Evolutionary conservation across 2,888 invertebrate species (phyloP).

Genomic region (Laothoe populi): DNA sequence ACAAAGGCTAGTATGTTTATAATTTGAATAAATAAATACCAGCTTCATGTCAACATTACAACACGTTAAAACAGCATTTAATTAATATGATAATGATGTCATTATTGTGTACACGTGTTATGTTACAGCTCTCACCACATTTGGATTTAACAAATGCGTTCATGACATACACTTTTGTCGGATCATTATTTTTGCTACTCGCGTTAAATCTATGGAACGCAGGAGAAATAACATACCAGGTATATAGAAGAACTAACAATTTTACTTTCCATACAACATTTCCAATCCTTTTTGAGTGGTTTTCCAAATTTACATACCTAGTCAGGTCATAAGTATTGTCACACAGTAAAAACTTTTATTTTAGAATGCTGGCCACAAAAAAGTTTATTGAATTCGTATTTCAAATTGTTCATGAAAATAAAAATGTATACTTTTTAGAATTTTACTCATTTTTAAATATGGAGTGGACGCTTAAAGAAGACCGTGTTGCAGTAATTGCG

Average conservation of each 20-base stretch:
- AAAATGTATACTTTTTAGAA: too few relatives aligned
- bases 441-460: too few relatives aligned
- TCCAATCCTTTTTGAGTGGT: too few relatives aligned
- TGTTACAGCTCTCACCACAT: constrained; percentile 64
- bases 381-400: too few relatives aligned
- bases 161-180: constrained; percentile 75
- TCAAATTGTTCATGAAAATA: too few relatives aligned
- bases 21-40: neutral
- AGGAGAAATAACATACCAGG: constrained; percentile 75
- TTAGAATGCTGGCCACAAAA: too few relatives aligned
- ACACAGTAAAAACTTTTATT: too few relatives aligned
- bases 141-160: constrained; percentile 70
- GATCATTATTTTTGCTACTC: constrained; percentile 67
- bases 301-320: too few relatives aligned
- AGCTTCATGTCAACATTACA: neutral
- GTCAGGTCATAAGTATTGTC: too few relatives aligned
- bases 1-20: too few relatives aligned
- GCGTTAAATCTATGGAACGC: constrained; percentile 77
- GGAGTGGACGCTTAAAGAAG: too few relatives aligned
- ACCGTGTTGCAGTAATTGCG: too few relatives aligned
- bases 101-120: constrained; percentile 6
- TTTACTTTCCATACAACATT: neutral
- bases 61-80: constrained; percentile 2
- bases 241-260: constrained; percentile 33
- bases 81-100: constrained; percentile 9